Percentiles rank a stretch among this genome's conserved stretches.
Evolutionary conservation across 2,888 invertebrate genomes (phyloP).

Genomic region (Cryptus armator): DNA sequence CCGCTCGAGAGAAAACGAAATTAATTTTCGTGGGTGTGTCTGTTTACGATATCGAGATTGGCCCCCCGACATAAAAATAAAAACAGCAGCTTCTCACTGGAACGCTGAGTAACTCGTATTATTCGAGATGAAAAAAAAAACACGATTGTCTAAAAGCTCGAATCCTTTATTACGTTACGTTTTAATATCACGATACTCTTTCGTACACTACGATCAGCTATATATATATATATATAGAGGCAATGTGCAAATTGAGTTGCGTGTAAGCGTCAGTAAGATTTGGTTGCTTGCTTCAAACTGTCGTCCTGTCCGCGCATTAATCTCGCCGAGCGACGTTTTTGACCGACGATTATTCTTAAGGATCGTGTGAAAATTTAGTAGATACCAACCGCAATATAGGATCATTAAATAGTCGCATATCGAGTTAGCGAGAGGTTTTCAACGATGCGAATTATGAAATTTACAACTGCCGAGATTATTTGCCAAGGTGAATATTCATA

Average conservation of each 20-base stretch:
- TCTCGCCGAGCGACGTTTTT: background rate
- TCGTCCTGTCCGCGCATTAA: background rate
- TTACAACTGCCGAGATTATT: constrained; percentile 53
- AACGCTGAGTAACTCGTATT: background rate
- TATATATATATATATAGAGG: background rate
- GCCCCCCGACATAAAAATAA: constrained; percentile 47
- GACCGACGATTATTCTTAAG: constrained; percentile 35
- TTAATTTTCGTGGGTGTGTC: constrained; percentile 47
- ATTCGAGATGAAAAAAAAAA: constrained; percentile 5
- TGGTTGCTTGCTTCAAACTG: background rate
- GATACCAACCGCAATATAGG: constrained; percentile 22
- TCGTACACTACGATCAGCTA: background rate
- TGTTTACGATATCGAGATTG: constrained; percentile 60
- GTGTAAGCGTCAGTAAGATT: constrained; percentile 23
- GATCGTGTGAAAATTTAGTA: constrained; percentile 48
- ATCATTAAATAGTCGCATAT: constrained; percentile 55
- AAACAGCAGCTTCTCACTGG: constrained; percentile 23
- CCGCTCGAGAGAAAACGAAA: constrained; percentile 28
- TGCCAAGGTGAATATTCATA: constrained; percentile 54
- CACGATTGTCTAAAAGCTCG: background rate
- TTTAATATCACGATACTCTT: background rate
- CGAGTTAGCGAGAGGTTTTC: constrained; percentile 35
- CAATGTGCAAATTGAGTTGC: constrained; percentile 1
- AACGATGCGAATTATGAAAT: constrained; percentile 53
- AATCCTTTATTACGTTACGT: background rate